These are phyloP conservation scores for Epistrophe grossulariae DNA, from an alignment of 2,888 invertebrate species.

Conservation along the genomic window DNA sequence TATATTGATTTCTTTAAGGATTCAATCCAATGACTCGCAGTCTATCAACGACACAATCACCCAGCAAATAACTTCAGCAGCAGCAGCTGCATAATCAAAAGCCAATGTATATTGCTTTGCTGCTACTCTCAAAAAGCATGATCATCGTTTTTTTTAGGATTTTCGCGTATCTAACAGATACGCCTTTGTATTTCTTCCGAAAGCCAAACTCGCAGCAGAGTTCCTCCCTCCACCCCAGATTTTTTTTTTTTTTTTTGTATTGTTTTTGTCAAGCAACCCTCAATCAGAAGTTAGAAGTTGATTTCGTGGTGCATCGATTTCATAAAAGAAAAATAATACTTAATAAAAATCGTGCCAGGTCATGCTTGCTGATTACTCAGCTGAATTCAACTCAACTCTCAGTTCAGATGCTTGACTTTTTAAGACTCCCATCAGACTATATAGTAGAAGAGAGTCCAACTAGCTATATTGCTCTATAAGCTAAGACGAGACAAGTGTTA, in stretches of 20 bases:
- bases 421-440: constrained; percentile 38
- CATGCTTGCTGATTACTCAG: constrained; percentile 73
- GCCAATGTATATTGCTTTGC: constrained; percentile 12
- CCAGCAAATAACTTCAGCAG: background rate
- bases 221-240: background rate
- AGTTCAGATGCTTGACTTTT: constrained; percentile 68
- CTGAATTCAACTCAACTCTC: background rate
- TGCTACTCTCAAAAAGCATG: constrained; percentile 53
- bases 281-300: constrained; percentile 73
- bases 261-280: constrained; percentile 51
- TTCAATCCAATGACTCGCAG: background rate
- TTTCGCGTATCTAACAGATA: constrained; percentile 74
- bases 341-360: constrained; percentile 74
- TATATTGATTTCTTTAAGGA: too few species aligned
- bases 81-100: constrained; percentile 60
- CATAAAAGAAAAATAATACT: constrained; percentile 62
- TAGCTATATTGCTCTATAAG: constrained; percentile 13
- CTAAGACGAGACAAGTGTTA: constrained; percentile 29
- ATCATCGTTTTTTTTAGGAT: constrained; percentile 61
- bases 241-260: background rate
- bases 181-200: constrained; percentile 70
- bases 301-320: constrained; percentile 73
- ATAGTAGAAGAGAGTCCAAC: constrained; percentile 28
- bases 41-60: background rate
- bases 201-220: constrained; percentile 7